Conservation (phyloP, 2,113 vertebrate species). For the Turnix velox region DNA sequence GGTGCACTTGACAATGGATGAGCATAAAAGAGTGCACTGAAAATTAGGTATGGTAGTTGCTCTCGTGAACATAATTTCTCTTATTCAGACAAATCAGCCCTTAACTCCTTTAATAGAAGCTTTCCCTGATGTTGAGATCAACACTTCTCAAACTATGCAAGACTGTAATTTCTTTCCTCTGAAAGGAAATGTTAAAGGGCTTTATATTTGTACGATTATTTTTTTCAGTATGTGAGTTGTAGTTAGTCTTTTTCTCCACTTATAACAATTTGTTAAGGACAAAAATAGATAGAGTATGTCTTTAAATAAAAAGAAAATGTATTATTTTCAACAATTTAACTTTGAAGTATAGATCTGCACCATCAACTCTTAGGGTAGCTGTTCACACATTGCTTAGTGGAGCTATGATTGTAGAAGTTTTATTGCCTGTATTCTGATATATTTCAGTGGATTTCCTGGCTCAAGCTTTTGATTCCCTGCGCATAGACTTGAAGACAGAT, state of each 20-base stretch:
- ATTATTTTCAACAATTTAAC: neutral
- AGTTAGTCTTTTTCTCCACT: neutral
- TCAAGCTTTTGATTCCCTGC: conserved; percentile 79
- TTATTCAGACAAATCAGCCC: neutral
- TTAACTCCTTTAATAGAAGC: neutral
- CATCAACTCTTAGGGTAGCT: neutral
- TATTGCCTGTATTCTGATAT: conserved; percentile 13
- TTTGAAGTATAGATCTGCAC: neutral
- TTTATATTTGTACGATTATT: neutral
- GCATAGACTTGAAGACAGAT: conserved; percentile 77
- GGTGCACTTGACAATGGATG: neutral
- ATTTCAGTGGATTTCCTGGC: conserved; percentile 83
- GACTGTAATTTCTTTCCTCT: neutral
- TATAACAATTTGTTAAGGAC: neutral
- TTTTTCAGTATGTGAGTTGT: neutral
- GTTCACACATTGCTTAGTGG: neutral
- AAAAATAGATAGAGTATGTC: neutral
- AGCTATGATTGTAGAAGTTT: neutral
- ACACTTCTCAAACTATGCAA: neutral
- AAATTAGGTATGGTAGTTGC: neutral
- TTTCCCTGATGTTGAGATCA: neutral
- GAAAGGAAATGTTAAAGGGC: neutral
- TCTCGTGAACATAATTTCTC: neutral
- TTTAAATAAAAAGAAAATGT: neutral
- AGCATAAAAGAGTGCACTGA: neutral